Percentiles rank a stretch among this genome's conserved stretches.
Conservation (phyloP, 2,797 vertebrate genomes). For the Rhynchotus rufescens region DNA sequence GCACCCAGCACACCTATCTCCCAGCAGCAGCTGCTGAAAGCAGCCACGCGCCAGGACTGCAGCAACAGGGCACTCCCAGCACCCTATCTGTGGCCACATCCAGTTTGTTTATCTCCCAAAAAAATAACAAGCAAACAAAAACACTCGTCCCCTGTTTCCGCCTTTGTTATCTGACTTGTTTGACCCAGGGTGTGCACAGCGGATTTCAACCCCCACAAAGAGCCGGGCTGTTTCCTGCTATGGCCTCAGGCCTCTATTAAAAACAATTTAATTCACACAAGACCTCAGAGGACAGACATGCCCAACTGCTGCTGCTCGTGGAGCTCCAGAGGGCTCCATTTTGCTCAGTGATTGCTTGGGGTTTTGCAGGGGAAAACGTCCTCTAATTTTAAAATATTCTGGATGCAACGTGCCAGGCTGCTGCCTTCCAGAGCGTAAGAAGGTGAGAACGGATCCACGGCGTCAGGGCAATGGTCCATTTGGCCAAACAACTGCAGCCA, state of each 20-base stretch:
- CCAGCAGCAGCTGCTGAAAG: neutral
- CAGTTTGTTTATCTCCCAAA: neutral
- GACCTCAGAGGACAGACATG: constrained; percentile 61
- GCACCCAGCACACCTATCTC: neutral
- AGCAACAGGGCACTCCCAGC: constrained; percentile 10
- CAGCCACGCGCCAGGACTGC: neutral
- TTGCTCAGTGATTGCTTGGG: constrained; percentile 45
- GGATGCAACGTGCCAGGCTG: neutral
- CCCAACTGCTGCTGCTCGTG: constrained; percentile 15
- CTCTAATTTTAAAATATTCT: neutral
- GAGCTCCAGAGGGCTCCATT: constrained; percentile 35
- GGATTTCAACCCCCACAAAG: constrained; percentile 39
- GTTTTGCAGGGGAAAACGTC: constrained; percentile 12
- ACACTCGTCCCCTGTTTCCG: neutral
- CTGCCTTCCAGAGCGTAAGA: neutral
- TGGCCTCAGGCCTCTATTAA: constrained; percentile 67
- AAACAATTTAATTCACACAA: constrained; percentile 62
- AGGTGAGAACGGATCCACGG: accelerated
- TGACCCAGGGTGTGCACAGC: neutral
- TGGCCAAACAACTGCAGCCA: neutral
- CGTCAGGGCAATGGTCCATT: neutral
- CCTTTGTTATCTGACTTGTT: constrained; percentile 13
- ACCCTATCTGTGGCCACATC: constrained; percentile 25
- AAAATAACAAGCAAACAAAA: neutral
- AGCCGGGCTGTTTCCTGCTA: constrained; percentile 45